phyloP scores from a whole-genome alignment of 35 echinoderm and acorn worm genomes.

The Nesometra sesokonis region DNA sequence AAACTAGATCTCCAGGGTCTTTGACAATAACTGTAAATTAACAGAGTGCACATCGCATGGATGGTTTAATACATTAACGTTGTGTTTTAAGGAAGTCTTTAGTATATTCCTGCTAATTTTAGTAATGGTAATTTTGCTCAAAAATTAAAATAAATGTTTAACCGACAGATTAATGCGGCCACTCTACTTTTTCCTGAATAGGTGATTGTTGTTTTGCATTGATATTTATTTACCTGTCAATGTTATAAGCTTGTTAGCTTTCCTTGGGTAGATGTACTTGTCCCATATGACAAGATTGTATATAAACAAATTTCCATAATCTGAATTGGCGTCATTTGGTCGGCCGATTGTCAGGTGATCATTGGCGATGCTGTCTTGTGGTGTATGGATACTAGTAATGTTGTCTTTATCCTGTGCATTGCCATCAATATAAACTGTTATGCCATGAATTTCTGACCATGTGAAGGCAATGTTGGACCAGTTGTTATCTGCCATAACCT shows the following conservation, averaged over 20 bases:
- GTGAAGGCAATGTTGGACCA: constrained; percentile 50
- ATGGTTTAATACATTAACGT: no score
- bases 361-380: background rate
- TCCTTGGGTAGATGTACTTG: background rate
- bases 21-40: no score
- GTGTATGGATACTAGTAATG: background rate
- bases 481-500: background rate
- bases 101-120: no score
- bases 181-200: no score
- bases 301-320: constrained; percentile 11
- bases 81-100: no score
- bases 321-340: background rate
- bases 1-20: no score
- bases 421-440: constrained; percentile 33
- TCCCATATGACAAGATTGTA: background rate
- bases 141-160: no score
- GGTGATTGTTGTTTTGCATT: no score
- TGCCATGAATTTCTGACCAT: constrained; percentile 15
- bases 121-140: no score
- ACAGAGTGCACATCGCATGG: no score
- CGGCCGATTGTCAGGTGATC: background rate
- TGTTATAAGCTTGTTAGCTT: background rate
- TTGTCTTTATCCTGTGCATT: background rate
- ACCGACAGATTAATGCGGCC: no score
- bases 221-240: background rate